Conservation (phyloP, 1,140 invertebrate genomes). For the Pachypeltis micranthus region DNA sequence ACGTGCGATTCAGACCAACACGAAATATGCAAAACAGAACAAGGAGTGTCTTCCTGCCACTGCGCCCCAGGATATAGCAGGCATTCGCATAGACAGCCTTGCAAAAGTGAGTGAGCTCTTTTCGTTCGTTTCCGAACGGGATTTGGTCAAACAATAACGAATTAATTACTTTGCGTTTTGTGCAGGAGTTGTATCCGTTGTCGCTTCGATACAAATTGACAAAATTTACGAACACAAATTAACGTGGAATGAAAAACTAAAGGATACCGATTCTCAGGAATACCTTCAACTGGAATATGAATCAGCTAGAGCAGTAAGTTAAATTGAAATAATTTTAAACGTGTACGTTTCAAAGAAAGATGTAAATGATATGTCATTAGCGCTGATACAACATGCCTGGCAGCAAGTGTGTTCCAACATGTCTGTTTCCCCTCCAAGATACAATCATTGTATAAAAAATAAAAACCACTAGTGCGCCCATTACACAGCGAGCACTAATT, state of each 20-base stretch:
- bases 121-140: neutral
- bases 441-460: too few relatives aligned
- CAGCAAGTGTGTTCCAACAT: too few relatives aligned
- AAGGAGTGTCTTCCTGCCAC: slow-evolving; percentile 81
- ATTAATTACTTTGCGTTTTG: slow-evolving; percentile 15
- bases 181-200: slow-evolving; percentile 56
- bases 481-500: too few relatives aligned
- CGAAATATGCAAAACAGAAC: slow-evolving; percentile 75
- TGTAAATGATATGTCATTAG: neutral
- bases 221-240: slow-evolving; percentile 66
- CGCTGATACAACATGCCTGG: too few relatives aligned
- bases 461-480: too few relatives aligned
- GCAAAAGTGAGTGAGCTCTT: slow-evolving; percentile 45
- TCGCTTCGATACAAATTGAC: slow-evolving; percentile 69
- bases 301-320: slow-evolving; percentile 65
- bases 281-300: slow-evolving; percentile 75
- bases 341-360: neutral
- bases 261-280: slow-evolving; percentile 61
- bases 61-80: slow-evolving; percentile 76
- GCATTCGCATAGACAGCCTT: slow-evolving; percentile 61
- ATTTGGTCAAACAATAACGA: neutral
- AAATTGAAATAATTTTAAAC: neutral
- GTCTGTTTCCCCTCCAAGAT: too few relatives aligned
- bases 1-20: slow-evolving; percentile 79
- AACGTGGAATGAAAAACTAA: slow-evolving; percentile 59